phyloP scores from a whole-genome alignment of 2,797 vertebrate genomes.

The Lagodon rhomboides region DNA sequence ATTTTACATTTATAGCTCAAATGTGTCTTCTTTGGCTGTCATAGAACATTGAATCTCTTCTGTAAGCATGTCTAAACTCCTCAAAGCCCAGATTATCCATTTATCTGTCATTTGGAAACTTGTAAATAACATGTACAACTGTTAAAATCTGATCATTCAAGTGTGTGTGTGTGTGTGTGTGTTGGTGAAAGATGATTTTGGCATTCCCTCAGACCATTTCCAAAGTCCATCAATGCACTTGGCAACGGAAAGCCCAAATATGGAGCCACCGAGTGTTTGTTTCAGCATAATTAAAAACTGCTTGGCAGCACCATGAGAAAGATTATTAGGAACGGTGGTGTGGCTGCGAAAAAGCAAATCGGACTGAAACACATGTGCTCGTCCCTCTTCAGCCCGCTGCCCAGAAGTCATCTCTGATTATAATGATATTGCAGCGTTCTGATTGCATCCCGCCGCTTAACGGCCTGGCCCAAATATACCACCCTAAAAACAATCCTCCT shows the following conservation, averaged over 20 bases:
- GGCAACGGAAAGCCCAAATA: conserved; percentile 65
- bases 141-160: conserved; percentile 10
- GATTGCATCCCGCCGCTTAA: conserved; percentile 59
- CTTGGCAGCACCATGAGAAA: conserved; percentile 62
- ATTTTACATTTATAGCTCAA: not conserved
- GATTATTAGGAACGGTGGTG: conserved; percentile 72
- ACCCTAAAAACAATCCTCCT: conserved; percentile 54
- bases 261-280: conserved; percentile 68
- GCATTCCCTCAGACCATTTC: conserved; percentile 64
- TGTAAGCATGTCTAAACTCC: conserved; percentile 18
- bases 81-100: conserved; percentile 34
- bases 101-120: conserved; percentile 46
- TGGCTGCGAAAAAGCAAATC: conserved; percentile 62
- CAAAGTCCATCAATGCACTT: conserved; percentile 65
- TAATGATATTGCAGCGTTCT: conserved; percentile 51
- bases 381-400: conserved; percentile 43
- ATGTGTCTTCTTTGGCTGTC: not conserved
- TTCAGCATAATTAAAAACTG: conserved; percentile 78
- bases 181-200: conserved; percentile 48
- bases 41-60: not conserved
- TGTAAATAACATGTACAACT: conserved; percentile 8
- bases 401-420: conserved; percentile 56
- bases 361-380: conserved; percentile 56
- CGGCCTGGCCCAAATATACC: conserved; percentile 46
- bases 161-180: conserved; percentile 9